Conservation (phyloP, 1,140 invertebrate genomes). For the Tribolium madens region DNA sequence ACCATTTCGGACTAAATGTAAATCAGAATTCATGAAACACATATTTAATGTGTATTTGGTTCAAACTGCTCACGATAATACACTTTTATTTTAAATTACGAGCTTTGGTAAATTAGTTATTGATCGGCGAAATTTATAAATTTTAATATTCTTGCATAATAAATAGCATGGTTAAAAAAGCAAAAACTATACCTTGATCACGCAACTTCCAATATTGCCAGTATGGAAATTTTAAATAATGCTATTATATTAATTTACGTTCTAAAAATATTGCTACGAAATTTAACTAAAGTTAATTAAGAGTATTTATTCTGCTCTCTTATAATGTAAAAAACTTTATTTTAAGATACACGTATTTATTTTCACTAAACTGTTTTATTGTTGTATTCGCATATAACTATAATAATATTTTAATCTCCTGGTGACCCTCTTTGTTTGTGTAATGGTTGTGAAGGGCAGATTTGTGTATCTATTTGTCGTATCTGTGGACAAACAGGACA, state of each 20-base stretch:
- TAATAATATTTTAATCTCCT: slow-evolving; percentile 28
- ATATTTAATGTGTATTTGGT: neutral
- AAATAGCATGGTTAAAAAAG: slow-evolving; percentile 2
- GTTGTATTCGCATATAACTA: slow-evolving; percentile 9
- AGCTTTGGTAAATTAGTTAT: slow-evolving; percentile 30
- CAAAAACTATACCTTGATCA: slow-evolving; percentile 6
- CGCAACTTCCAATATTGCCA: slow-evolving; percentile 12
- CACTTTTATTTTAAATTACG: slow-evolving; percentile 21
- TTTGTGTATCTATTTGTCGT: slow-evolving; percentile 33
- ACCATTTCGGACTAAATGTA: slow-evolving; percentile 2
- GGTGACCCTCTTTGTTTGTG: slow-evolving; percentile 23
- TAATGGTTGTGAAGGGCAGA: slow-evolving; percentile 27
- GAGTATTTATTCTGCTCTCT: neutral
- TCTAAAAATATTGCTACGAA: neutral
- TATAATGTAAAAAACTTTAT: no score
- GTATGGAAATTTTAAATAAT: slow-evolving; percentile 9
- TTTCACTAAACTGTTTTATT: neutral
- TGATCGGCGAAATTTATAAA: slow-evolving; percentile 29
- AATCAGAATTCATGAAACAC: neutral
- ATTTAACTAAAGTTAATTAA: neutral
- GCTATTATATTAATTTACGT: neutral
- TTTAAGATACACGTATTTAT: no score
- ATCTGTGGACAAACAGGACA: slow-evolving; percentile 31
- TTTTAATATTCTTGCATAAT: slow-evolving; percentile 22
- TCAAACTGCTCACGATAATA: neutral